phyloP scores from a whole-genome alignment of 1,140 invertebrate genomes.

The Ladona fulva region DNA sequence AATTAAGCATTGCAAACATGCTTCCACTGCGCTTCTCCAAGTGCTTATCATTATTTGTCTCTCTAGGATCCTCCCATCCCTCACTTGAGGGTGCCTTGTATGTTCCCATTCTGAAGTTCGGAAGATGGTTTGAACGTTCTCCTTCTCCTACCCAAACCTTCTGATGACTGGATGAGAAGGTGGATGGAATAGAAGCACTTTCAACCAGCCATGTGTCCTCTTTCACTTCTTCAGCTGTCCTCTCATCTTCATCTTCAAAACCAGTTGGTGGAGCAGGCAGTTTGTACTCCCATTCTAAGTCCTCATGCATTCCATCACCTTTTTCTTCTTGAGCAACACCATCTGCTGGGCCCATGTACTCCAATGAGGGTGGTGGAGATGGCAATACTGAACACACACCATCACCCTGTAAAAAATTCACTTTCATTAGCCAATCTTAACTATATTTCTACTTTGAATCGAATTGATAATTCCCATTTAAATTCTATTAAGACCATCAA shows the following conservation, averaged over 20 bases:
- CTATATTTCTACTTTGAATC: too few species aligned
- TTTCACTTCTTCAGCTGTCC: background rate
- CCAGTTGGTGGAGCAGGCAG: conserved; percentile 51
- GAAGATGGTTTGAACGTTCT: background rate
- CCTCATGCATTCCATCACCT: background rate
- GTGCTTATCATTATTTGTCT: background rate
- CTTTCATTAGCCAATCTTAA: too few species aligned
- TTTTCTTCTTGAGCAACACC: background rate
- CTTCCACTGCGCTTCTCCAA: background rate
- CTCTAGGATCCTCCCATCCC: background rate
- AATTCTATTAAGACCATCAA: too few species aligned
- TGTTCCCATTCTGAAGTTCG: background rate
- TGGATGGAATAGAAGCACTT: background rate
- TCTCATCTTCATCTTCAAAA: conserved; percentile 41
- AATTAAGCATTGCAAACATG: background rate
- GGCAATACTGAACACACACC: background rate
- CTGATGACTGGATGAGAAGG: background rate
- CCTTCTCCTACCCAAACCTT: background rate
- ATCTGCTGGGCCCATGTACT: background rate
- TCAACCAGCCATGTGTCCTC: background rate
- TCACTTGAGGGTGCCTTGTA: background rate
- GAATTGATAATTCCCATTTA: too few species aligned
- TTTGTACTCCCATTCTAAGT: conserved; percentile 48
- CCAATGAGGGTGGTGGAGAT: conserved; percentile 13
- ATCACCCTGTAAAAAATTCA: too few species aligned